Evolutionary conservation across 1,140 invertebrate genomes (phyloP).

Genomic region (Zaprionus ghesquierei): DNA sequence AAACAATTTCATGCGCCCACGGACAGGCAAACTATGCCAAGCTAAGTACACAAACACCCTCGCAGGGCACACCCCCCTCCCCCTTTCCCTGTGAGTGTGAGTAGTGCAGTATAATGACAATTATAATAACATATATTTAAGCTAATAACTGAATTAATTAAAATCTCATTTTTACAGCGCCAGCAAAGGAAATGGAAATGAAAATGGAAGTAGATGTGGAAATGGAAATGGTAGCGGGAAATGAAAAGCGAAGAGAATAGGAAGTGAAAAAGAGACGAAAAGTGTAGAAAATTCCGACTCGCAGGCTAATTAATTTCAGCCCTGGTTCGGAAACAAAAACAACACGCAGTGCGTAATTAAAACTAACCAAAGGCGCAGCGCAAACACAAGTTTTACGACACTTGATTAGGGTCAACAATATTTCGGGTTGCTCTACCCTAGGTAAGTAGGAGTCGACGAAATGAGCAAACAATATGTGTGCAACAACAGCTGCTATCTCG

Average conservation of each 20-base stretch:
- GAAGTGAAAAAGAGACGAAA: not conserved
- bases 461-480: slow-evolving; percentile 45
- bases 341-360: slow-evolving; percentile 57
- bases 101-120: slow-evolving; percentile 22
- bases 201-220: slow-evolving; percentile 18
- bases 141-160: slow-evolving; percentile 81
- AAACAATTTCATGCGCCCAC: slow-evolving; percentile 30
- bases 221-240: slow-evolving; percentile 9
- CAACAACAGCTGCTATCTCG: slow-evolving; percentile 33
- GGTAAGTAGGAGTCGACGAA: not conserved
- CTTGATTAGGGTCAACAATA: slow-evolving; percentile 71
- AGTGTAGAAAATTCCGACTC: slow-evolving; percentile 14
- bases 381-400: slow-evolving; percentile 70
- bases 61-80: not conserved
- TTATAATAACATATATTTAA: slow-evolving; percentile 73
- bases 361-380: slow-evolving; percentile 42
- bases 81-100: not conserved
- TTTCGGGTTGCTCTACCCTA: not conserved
- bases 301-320: slow-evolving; percentile 66
- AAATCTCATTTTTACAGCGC: slow-evolving; percentile 70
- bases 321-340: slow-evolving; percentile 22
- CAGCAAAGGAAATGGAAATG: slow-evolving; percentile 21
- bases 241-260: not conserved
- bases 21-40: not conserved
- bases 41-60: slow-evolving; percentile 17